A percentile compares a stretch with the other conserved stretches of the same genome.
Conservation (phyloP, 2,113 vertebrate genomes). For the Rhea americana region DNA sequence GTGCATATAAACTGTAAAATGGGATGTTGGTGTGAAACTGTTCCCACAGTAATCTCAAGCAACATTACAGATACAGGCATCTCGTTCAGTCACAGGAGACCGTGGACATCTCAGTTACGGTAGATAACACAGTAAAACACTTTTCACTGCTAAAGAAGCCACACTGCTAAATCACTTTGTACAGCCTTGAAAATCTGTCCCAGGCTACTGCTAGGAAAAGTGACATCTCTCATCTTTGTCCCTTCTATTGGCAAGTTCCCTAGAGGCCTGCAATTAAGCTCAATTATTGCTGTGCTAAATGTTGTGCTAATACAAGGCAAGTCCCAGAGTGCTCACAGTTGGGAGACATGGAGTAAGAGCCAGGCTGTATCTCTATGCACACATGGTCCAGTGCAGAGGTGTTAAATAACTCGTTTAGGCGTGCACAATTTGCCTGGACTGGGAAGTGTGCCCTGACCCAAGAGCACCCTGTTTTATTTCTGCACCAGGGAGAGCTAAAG, state of each 20-base stretch:
- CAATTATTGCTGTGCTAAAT: background rate
- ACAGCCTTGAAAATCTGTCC: background rate
- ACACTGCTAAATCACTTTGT: background rate
- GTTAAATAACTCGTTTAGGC: background rate
- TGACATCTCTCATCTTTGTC: background rate
- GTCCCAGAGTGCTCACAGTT: background rate
- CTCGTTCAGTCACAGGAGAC: background rate
- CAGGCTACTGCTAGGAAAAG: background rate
- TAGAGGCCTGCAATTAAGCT: background rate
- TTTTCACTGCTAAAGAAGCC: background rate
- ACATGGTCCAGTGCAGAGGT: background rate
- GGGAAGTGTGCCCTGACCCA: background rate
- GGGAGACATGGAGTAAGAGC: background rate
- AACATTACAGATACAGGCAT: rapidly evolving
- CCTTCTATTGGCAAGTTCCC: background rate
- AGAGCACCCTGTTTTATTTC: rapidly evolving
- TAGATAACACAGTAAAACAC: background rate
- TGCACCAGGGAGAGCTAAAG: background rate
- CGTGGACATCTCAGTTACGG: background rate
- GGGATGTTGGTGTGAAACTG: background rate
- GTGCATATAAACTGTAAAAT: background rate
- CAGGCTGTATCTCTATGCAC: background rate
- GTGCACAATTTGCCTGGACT: rapidly evolving
- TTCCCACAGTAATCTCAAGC: background rate
- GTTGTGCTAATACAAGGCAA: background rate